Conservation (phyloP, 1,140 invertebrate genomes). For the Agrypnia vestita region DNA sequence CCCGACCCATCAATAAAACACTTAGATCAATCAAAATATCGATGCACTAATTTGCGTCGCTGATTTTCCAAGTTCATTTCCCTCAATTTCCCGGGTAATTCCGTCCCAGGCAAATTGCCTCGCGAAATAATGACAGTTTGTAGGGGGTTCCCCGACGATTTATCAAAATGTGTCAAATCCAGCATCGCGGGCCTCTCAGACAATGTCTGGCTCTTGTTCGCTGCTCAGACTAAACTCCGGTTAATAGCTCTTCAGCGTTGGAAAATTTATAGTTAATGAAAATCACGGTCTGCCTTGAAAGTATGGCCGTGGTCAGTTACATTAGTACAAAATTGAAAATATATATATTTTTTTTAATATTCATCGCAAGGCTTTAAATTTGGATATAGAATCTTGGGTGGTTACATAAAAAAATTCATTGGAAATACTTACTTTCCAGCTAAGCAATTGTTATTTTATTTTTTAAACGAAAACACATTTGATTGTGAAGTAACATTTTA, state of each 20-base stretch:
- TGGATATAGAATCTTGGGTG: too few species aligned
- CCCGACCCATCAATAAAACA: too few species aligned
- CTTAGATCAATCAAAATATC: too few species aligned
- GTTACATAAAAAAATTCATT: too few species aligned
- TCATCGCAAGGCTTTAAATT: too few species aligned
- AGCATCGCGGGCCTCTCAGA: conserved; percentile 3
- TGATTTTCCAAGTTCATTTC: not conserved
- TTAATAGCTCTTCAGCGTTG: conserved; percentile 16
- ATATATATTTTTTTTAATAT: too few species aligned
- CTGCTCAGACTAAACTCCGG: not conserved
- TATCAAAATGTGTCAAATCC: conserved; percentile 50
- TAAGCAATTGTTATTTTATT: too few species aligned
- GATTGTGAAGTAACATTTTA: too few species aligned
- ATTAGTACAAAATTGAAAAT: too few species aligned
- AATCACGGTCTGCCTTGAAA: not conserved
- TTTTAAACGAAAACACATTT: too few species aligned
- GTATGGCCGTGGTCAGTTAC: too few species aligned
- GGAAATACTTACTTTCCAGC: too few species aligned
- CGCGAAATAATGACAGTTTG: conserved; percentile 43
- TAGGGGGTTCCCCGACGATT: conserved; percentile 19
- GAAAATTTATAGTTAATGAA: conserved; percentile 1
- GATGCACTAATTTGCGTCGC: not conserved
- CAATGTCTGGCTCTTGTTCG: conserved; percentile 9
- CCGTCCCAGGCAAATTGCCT: conserved; percentile 37
- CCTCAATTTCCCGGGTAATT: not conserved